These are phyloP conservation scores for Pogonophryne albipinna DNA, from an alignment of 2,797 vertebrate species.

Conservation along the genomic window DNA sequence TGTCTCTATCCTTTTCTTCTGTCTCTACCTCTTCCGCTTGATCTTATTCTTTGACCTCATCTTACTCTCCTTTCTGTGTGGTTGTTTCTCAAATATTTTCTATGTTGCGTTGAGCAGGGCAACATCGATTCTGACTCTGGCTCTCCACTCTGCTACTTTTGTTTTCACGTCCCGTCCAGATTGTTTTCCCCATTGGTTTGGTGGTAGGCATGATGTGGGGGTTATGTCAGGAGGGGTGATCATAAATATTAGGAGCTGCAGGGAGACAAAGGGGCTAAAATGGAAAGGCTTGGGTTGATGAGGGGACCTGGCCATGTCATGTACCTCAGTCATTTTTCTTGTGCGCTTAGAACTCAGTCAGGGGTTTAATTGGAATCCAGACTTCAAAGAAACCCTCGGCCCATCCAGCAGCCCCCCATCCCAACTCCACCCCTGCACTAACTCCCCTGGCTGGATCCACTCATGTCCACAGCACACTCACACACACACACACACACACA, in stretches of 20 bases:
- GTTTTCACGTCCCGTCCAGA: conserved; percentile 73
- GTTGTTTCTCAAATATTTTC: conserved; percentile 69
- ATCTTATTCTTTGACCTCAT: conserved; percentile 38
- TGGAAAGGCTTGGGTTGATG: conserved; percentile 91
- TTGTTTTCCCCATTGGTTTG: conserved; percentile 51
- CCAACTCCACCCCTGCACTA: conserved; percentile 81
- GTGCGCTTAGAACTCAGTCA: conserved; percentile 99
- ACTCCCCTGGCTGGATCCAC: conserved; percentile 83
- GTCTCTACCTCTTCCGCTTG: conserved; percentile 38
- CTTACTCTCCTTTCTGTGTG: conserved; percentile 27
- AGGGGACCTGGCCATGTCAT: conserved; percentile 93
- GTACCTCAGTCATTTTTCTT: conserved; percentile 97
- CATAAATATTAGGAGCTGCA: conserved; percentile 91
- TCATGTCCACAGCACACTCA: conserved; percentile 72
- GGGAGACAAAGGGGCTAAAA: conserved; percentile 91
- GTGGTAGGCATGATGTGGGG: conserved; percentile 73
- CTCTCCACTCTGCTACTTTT: conserved; percentile 58
- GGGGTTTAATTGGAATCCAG: conserved; percentile 99
- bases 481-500: conserved; percentile 73
- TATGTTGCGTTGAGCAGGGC: conserved; percentile 62
- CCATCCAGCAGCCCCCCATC: conserved; percentile 81
- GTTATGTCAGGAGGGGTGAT: conserved; percentile 88
- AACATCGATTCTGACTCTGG: conserved; percentile 66
- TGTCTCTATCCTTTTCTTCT: conserved; percentile 54
- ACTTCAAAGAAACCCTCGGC: conserved; percentile 97